Conservation (phyloP, 2,113 vertebrate species). For the Dendrocopos noguchii region DNA sequence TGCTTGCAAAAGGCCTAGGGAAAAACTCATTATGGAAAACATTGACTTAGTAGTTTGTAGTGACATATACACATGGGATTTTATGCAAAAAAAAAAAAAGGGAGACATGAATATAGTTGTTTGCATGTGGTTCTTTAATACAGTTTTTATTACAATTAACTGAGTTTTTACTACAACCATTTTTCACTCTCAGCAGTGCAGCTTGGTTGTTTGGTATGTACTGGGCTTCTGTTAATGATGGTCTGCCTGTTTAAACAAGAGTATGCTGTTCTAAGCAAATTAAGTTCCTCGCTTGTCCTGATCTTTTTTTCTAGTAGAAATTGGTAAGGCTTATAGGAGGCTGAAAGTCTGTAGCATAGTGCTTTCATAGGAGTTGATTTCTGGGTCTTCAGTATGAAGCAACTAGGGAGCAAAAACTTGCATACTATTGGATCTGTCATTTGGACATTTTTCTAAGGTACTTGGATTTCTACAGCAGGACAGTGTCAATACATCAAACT, state of each 20-base stretch:
- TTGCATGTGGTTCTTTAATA: background rate
- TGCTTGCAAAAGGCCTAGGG: background rate
- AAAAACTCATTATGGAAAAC: background rate
- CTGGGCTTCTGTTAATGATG: slow-evolving; percentile 6
- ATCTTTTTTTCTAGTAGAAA: background rate
- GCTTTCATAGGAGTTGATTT: background rate
- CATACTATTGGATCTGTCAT: background rate
- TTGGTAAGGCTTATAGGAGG: background rate
- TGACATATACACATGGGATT: background rate
- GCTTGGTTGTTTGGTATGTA: background rate
- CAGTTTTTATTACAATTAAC: background rate
- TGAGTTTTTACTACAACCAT: background rate
- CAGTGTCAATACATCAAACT: background rate
- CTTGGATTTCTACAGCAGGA: background rate
- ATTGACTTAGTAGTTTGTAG: background rate
- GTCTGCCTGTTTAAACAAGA: slow-evolving; percentile 29
- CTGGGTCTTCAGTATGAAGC: background rate
- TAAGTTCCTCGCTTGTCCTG: background rate
- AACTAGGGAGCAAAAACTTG: background rate
- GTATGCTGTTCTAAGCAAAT: slow-evolving; percentile 21
- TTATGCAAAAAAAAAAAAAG: background rate
- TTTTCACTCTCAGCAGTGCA: background rate
- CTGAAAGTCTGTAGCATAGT: background rate
- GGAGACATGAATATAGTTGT: background rate
- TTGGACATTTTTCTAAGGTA: background rate